Percentiles rank a stretch among this genome's conserved stretches.
phyloP scores from a whole-genome alignment of 2,888 invertebrate species.

The Octodonta nipae region DNA sequence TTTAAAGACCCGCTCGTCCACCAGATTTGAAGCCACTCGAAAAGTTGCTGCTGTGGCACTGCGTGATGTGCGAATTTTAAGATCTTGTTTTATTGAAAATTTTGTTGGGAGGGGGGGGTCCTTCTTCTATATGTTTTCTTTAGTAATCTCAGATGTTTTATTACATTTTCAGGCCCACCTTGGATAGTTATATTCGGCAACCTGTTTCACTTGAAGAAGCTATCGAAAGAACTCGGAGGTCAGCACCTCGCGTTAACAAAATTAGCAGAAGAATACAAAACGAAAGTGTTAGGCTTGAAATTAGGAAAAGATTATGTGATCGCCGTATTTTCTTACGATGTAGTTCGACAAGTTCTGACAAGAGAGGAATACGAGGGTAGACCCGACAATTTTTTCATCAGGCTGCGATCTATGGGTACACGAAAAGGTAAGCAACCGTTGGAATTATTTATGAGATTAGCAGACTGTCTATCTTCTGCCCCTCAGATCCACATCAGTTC shows the following conservation, averaged over 20 bases:
- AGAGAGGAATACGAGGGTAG: conserved; percentile 49
- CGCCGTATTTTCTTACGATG: conserved; percentile 40
- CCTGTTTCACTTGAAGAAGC: conserved; percentile 27
- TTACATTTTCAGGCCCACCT: conserved; percentile 32
- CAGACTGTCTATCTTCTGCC: too few relatives aligned
- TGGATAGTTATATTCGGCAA: conserved; percentile 38
- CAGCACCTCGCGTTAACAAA: conserved; percentile 40
- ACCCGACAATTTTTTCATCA: conserved; percentile 51
- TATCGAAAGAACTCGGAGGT: conserved; percentile 33
- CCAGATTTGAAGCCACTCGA: too few relatives aligned
- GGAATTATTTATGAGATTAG: too few relatives aligned
- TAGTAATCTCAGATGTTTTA: too few relatives aligned
- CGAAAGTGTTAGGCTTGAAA: conserved; percentile 44
- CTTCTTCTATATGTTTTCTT: neutral
- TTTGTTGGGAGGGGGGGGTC: too few relatives aligned
- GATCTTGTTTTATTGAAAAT: too few relatives aligned
- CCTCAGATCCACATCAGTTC: too few relatives aligned
- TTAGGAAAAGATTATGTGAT: conserved; percentile 42
- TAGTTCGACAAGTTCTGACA: conserved; percentile 41
- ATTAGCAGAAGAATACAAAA: conserved; percentile 37
- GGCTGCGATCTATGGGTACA: conserved; percentile 49
- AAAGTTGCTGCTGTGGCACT: too few relatives aligned
- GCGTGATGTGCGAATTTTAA: too few relatives aligned
- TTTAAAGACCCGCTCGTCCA: too few relatives aligned
- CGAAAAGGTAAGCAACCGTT: conserved; percentile 41